These are phyloP conservation scores for Anticlea derivata DNA, from an alignment of 2,888 invertebrate genomes.

Conservation along the genomic window DNA sequence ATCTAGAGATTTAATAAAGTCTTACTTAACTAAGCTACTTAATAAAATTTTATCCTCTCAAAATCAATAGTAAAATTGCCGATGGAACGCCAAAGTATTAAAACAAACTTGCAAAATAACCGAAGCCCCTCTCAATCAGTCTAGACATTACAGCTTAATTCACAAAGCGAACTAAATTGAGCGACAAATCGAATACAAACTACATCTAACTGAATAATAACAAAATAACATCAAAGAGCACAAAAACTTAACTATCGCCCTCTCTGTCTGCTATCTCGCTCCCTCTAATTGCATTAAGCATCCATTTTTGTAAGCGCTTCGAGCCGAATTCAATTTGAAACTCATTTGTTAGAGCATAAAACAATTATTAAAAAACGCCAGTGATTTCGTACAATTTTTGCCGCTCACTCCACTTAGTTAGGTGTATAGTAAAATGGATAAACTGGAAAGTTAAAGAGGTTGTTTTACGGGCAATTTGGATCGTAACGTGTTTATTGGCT, in stretches of 20 bases:
- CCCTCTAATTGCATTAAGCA: slow-evolving; percentile 86
- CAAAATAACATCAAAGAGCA: slow-evolving; percentile 53
- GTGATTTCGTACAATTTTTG: slow-evolving; percentile 78
- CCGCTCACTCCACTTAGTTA: slow-evolving; percentile 69
- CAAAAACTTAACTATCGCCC: slow-evolving; percentile 40
- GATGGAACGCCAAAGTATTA: slow-evolving; percentile 15
- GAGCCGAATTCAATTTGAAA: slow-evolving; percentile 87
- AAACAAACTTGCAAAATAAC: slow-evolving; percentile 17
- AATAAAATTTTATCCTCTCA: too few species aligned
- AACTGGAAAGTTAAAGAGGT: slow-evolving; percentile 23
- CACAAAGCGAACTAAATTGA: slow-evolving; percentile 43
- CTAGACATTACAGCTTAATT: slow-evolving; percentile 33
- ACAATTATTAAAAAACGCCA: slow-evolving; percentile 83
- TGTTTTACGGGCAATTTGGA: slow-evolving; percentile 18
- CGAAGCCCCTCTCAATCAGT: slow-evolving; percentile 34
- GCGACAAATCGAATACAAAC: slow-evolving; percentile 53
- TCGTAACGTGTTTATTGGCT: slow-evolving; percentile 1
- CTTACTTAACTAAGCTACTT: too few species aligned
- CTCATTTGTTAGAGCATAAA: slow-evolving; percentile 86
- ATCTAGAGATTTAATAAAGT: too few species aligned
- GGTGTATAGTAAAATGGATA: slow-evolving; percentile 35
- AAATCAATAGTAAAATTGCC: not conserved
- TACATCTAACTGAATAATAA: slow-evolving; percentile 51
- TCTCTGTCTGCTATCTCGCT: slow-evolving; percentile 62
- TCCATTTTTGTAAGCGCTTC: slow-evolving; percentile 86